A percentile compares a stretch with the other conserved stretches of the same genome.
These are phyloP conservation scores for Anguilla rostrata DNA, from an alignment of 2,113 vertebrate genomes.

Conservation along the genomic window DNA sequence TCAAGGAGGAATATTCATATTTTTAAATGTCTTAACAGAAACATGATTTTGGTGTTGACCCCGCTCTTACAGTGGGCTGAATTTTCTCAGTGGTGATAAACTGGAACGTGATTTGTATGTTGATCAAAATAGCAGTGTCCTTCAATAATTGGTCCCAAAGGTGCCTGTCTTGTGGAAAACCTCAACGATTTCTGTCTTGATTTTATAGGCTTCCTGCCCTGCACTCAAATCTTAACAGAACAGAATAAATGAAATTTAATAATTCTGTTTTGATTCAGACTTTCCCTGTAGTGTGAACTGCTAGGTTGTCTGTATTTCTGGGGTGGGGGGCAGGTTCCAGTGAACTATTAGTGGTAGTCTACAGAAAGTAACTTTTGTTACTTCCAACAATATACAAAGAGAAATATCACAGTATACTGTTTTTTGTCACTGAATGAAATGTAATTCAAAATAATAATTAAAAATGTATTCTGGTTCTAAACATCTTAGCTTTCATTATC, in stretches of 20 bases:
- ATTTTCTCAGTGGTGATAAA: not conserved
- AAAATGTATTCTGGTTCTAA: too few relatives aligned
- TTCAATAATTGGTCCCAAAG: slow-evolving; percentile 33
- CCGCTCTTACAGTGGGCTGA: not conserved
- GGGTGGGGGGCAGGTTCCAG: too few relatives aligned
- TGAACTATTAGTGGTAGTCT: too few relatives aligned
- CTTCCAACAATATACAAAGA: too few relatives aligned
- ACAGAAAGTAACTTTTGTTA: too few relatives aligned
- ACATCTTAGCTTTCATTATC: too few relatives aligned
- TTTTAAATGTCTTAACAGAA: not conserved
- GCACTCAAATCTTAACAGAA: slow-evolving; percentile 11
- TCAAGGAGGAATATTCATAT: slow-evolving; percentile 14
- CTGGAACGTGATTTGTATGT: slow-evolving; percentile 19
- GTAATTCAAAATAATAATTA: too few relatives aligned
- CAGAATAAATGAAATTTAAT: not conserved
- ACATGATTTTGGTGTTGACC: not conserved
- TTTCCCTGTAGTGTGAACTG: not conserved
- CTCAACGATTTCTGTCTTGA: slow-evolving; percentile 22
- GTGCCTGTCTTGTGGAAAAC: slow-evolving; percentile 9
- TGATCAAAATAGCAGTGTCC: slow-evolving; percentile 39
- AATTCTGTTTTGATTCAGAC: not conserved
- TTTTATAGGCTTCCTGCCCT: slow-evolving; percentile 17
- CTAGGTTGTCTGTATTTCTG: too few relatives aligned
- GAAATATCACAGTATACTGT: too few relatives aligned
- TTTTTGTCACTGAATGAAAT: too few relatives aligned